Conservation (phyloP, 2,797 vertebrate genomes). For the Chelonia mydas region DNA sequence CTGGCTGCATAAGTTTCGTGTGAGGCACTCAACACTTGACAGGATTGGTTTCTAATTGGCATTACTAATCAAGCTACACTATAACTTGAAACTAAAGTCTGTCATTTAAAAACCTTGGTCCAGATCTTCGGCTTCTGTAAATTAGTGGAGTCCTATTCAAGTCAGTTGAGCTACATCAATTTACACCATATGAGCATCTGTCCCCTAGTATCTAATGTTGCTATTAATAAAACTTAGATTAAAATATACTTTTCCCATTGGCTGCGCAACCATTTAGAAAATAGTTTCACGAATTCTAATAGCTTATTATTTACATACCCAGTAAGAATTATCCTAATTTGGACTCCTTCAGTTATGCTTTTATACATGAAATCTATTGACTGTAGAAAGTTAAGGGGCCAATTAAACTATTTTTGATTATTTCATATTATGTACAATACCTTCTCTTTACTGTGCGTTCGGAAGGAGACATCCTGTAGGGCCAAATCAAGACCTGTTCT, state of each 20-base stretch:
- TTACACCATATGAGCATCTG: background rate
- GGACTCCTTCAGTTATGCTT: too few species aligned
- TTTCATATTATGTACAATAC: slow-evolving; percentile 39
- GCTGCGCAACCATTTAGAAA: background rate
- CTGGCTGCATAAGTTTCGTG: too few species aligned
- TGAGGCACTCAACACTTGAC: background rate
- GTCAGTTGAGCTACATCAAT: background rate
- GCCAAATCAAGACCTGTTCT: slow-evolving; percentile 62
- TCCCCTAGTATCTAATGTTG: background rate
- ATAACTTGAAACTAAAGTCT: background rate
- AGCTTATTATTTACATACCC: background rate
- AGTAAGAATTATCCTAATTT: background rate
- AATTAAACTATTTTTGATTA: background rate
- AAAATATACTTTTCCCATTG: background rate
- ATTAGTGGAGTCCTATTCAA: too few species aligned
- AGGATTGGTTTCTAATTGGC: background rate
- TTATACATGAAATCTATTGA: background rate
- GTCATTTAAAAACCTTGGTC: background rate
- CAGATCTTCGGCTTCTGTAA: background rate
- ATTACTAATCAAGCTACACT: background rate
- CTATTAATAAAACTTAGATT: background rate
- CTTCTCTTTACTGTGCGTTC: slow-evolving; percentile 74
- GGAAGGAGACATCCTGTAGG: slow-evolving; percentile 72
- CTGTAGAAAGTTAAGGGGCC: background rate
- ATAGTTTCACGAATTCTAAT: background rate